Percentiles rank a stretch among this genome's conserved stretches.
Conservation (phyloP, 2,113 vertebrate species). For the Hyaena hyaena region DNA sequence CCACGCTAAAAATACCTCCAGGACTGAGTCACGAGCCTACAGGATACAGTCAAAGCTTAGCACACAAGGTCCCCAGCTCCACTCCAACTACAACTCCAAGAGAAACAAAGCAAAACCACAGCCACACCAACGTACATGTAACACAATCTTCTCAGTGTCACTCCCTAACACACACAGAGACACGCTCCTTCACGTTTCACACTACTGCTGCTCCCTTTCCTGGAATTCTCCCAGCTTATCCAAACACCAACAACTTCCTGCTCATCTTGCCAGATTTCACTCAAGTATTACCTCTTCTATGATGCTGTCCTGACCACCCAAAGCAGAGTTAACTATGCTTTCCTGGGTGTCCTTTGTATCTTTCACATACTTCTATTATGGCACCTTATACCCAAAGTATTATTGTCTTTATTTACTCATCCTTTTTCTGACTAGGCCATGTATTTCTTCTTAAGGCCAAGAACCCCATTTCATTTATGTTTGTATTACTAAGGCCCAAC, state of each 20-base stretch:
- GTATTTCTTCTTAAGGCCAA: not conserved
- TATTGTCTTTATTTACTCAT: not conserved
- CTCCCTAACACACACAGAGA: not conserved
- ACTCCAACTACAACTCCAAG: not conserved
- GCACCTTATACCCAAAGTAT: not conserved
- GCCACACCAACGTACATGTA: not conserved
- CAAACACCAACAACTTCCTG: not conserved
- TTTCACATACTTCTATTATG: not conserved
- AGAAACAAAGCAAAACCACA: not conserved
- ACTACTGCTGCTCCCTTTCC: not conserved
- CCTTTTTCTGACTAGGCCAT: conserved; percentile 9
- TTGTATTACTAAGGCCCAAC: not conserved
- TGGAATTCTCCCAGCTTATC: not conserved
- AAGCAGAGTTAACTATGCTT: not conserved
- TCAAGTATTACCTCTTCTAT: not conserved
- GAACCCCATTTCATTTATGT: conserved; percentile 11
- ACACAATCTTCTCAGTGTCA: not conserved
- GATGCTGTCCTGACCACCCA: not conserved
- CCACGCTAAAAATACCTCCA: conserved; percentile 56
- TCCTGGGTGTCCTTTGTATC: not conserved
- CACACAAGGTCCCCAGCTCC: not conserved
- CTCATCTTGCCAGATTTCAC: not conserved
- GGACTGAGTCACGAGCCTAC: not conserved
- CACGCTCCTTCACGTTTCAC: not conserved
- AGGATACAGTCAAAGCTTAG: conserved; percentile 1